Evolutionary conservation across 2,113 vertebrate genomes (phyloP), one percentile per base, ranked within the genome.

Genomic region (Xenus cinereus): DNA sequence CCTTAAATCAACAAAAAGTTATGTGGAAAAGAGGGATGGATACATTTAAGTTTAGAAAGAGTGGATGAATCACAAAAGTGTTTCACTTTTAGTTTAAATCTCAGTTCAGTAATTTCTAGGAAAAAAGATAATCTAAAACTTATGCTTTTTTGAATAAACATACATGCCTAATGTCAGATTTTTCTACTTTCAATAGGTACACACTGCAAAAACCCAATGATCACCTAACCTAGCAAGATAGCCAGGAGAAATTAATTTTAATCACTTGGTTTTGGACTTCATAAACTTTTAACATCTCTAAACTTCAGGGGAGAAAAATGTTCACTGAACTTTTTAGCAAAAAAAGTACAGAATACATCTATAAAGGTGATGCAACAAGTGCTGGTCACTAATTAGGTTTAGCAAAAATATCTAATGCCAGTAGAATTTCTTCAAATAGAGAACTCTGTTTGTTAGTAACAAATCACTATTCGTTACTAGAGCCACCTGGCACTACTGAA

Each of bases 401-500:
- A 84, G 10, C 6, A 76, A 91, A 95, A 91, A 12, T 62, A 87
- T 21, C 35, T 64, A 75, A 82, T 16, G 10, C 11, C 22, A 53
- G 9, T 24, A 94, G 30, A 91, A 57, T 71, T 85, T 90, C 39
- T 89, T 93, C 62, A 89, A 80, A 54, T 48, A 37, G 18, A 89
- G 30, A 82, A 22, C 18, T 54, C 39, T 81, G 51, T 45, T 57
- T 89, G 46, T 79, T 53, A 87, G 45, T 67, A 87, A 91, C 53
- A 94, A 96, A 90, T 63, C 66, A 82, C 87, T 93, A 80, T 6
- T 83, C 81, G 95, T 96, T 91, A 80, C 78, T 76, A 83, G 39
- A 90, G 41, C 82, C 84, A 91, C 82, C 74, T 94, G 95, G 92
- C 84, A 77, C 3, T 7, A 37, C 54, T 74, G 12, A 91, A 94